A percentile compares a stretch with the other conserved stretches of the same genome.
Conservation (phyloP, 2,797 vertebrate genomes). For the Cirrhinus molitorella region DNA sequence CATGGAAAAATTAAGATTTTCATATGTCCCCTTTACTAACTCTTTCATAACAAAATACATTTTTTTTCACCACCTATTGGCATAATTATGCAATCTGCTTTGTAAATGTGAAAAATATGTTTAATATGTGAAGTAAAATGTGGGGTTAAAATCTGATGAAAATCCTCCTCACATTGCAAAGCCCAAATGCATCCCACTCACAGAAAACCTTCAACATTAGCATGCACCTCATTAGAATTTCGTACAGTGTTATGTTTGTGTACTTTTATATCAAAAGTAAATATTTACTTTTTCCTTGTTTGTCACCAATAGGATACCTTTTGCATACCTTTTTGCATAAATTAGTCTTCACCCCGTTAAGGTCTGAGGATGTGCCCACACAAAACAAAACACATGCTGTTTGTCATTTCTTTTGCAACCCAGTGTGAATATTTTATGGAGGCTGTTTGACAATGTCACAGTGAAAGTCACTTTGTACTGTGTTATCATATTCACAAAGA, state of each 20-base stretch:
- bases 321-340: not conserved
- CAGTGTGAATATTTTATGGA: slow-evolving; percentile 44
- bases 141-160: not conserved
- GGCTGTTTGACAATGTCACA: slow-evolving; percentile 54
- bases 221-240: not conserved
- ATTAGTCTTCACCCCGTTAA: not conserved
- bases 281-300: not conserved
- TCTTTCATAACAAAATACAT: not conserved
- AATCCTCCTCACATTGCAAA: not conserved
- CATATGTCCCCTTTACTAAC: not conserved
- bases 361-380: not conserved
- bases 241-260: not conserved
- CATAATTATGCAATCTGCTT: not conserved
- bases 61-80: not conserved
- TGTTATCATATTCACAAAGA: slow-evolving; percentile 51
- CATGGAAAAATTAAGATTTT: too few species aligned
- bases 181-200: slow-evolving; percentile 10
- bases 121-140: not conserved
- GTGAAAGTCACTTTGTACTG: slow-evolving; percentile 54
- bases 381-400: not conserved
- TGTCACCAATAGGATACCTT: not conserved
- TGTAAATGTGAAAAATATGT: not conserved
- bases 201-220: not conserved
- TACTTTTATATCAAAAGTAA: not conserved
- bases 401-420: slow-evolving; percentile 47